Base-by-base conservation (phyloP, 64 coral and sea anemone species). In the Montipora sp. region DNA sequence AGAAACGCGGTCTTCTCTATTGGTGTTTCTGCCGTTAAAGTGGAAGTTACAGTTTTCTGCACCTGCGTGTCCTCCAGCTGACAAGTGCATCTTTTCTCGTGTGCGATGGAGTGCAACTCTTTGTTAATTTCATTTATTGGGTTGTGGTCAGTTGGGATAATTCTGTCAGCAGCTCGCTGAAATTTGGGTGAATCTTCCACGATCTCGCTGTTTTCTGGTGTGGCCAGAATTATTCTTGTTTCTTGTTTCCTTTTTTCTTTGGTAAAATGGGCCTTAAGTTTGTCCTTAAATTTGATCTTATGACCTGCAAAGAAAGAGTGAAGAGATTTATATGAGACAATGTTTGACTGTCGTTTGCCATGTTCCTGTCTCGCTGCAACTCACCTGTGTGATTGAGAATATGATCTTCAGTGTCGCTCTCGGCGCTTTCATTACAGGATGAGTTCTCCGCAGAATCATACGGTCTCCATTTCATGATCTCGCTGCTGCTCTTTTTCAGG, bases 191-290 rank as follows among this genome's bases (percentile, higher is more conserved):
- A 85, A 47, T 85, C 82, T 50, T 85, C 82, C 0, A 85, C 82
- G 46, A 85, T 85, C 20, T 85, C 82, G 46, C 82, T 85, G 49
- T 49, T 85, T 48, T 85, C 82, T 15, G 82, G 82, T 16, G 82
- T 85, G 63, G 82, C 82, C 9, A 85, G 65, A 45, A 85, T 67
- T 9, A 85, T 71, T 50, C 45, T 85, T 47, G 18, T 12, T 20
- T 85, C 82, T 71, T 46, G 36, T 67, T 72, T 71, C 47, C 50
- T 67, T 85, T 72, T 67, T 18, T 70, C 65, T 47, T 85, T 85
- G 16, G 47, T 21, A 49, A 85, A 85, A 48, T 67, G 82, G 18
- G 65, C 61, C 71, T 20, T 85, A 9, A 85, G 47, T 4, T 51
- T 85, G 18, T 71, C 68, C 65, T 85, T 85, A 10, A 71, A 22